Base-by-base conservation (phyloP, 2,113 vertebrate species). In the Lynx canadensis region DNA sequence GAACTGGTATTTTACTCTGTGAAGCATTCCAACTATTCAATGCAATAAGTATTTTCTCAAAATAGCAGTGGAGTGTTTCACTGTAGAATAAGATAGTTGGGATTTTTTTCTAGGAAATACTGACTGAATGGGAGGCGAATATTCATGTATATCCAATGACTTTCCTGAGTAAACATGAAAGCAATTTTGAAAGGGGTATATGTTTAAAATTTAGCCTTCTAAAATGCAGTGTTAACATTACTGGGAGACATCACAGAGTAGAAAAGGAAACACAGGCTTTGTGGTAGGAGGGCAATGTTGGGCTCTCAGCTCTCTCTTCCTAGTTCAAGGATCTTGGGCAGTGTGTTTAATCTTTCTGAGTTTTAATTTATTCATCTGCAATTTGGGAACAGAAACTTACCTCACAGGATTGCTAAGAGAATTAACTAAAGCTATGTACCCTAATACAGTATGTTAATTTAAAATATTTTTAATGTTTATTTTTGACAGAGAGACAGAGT, bases 51-150 rank as follows among this genome's bases (percentile, higher is more conserved):
- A 81, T 85, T 96, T 96, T 66, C 73, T 85, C 83, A 95, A 94
- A 97, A 94, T 36, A 97, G 29, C 57, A 92, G 71, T 95, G 36
- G 2, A 89, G 5, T 93, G 91, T 84, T 97, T 97, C 60, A 88
- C 33, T 76, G 38, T 80, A 68, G 9, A 94, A 81, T 88, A 87
- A 89, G 14, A 79, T 63, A 8, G 9, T 69, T 8, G 7, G 21
- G 5, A 66, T 76, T 80, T 82, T 86, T 96, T 94, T 55, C 79
- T 84, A 50, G 15, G 52, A 18, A 95, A 84, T 76, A 71, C 3
- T 31, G 36, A 88, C 25, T 91, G 45, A 88, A 89, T 55, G 57
- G 14, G 31, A 79, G 48, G 29, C 21, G 94, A 89, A 91, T 92
- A 81, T 27, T 94, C 52, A 65, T 60, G 38, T 88, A 82, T 66